Evolutionary conservation across 23 tunicate genomes (phyloP).

Genomic region (Pegea sp.): DNA sequence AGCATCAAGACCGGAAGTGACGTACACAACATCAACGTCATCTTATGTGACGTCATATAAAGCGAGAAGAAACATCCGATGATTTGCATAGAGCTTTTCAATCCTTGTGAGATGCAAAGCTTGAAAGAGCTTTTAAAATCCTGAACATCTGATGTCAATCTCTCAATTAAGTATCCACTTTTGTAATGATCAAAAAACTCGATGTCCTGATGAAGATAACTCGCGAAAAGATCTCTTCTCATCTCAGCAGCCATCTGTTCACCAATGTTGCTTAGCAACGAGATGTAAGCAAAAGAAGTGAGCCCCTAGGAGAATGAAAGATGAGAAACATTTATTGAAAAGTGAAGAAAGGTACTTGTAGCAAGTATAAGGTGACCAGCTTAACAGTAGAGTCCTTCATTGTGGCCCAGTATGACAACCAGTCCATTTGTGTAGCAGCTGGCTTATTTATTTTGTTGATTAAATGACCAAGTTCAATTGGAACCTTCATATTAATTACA

Average conservation of each 20-base stretch:
- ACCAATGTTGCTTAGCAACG: slow-evolving; percentile 60
- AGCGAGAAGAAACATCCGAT: slow-evolving; percentile 53
- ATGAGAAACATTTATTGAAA: background rate
- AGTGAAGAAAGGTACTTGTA: slow-evolving; percentile 12
- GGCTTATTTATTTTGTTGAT: slow-evolving; percentile 34
- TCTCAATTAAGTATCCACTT: slow-evolving; percentile 61
- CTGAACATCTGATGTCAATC: slow-evolving; percentile 89
- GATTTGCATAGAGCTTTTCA: slow-evolving; percentile 68
- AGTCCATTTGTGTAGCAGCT: too few species aligned
- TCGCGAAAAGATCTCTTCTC: slow-evolving; percentile 52
- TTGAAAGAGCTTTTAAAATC: slow-evolving; percentile 96
- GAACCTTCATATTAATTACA: slow-evolving; percentile 50
- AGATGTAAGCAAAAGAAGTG: slow-evolving; percentile 62
- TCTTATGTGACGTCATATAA: slow-evolving; percentile 67
- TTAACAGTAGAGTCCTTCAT: slow-evolving; percentile 14
- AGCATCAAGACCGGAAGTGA: slow-evolving; percentile 47
- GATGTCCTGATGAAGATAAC: slow-evolving; percentile 70
- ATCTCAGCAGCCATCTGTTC: slow-evolving; percentile 79
- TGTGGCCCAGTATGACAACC: too few species aligned
- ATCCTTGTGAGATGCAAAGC: slow-evolving; percentile 78
- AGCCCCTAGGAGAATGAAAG: slow-evolving; percentile 28
- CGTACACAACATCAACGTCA: slow-evolving; percentile 37
- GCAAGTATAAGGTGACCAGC: slow-evolving; percentile 10
- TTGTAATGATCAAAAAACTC: slow-evolving; percentile 66
- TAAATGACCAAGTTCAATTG: slow-evolving; percentile 35